Evolutionary conservation across 1,140 invertebrate species (phyloP).

Genomic region (Diabrotica undecimpunctata): DNA sequence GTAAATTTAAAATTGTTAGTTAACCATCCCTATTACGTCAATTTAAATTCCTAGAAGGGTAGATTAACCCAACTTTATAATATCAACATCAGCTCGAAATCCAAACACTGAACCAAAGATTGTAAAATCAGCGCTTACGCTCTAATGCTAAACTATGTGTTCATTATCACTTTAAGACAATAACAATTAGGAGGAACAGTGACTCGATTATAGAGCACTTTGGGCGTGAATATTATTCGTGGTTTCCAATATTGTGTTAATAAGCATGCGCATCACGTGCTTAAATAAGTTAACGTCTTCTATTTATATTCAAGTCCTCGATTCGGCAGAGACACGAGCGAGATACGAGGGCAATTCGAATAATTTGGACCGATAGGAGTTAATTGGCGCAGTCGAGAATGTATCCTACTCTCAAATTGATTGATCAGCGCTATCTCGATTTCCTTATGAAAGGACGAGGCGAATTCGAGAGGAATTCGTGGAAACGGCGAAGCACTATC

Average conservation of each 20-base stretch:
- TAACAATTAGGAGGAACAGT: constrained; percentile 29
- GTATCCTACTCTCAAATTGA: too few species aligned
- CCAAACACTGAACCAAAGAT: not conserved
- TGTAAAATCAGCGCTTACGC: not conserved
- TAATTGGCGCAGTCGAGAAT: not conserved
- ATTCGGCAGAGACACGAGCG: not conserved
- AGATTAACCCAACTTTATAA: too few species aligned
- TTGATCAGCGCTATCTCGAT: too few species aligned
- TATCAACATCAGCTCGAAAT: not conserved
- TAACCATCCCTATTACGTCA: not conserved
- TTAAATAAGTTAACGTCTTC: constrained; percentile 3
- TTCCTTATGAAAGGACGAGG: too few species aligned
- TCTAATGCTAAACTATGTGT: constrained; percentile 21
- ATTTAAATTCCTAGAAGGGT: not conserved
- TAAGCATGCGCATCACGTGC: constrained; percentile 35
- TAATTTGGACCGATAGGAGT: not conserved
- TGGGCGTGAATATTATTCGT: constrained; percentile 30
- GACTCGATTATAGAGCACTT: constrained; percentile 30
- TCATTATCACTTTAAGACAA: constrained; percentile 34
- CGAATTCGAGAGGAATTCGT: too few species aligned
- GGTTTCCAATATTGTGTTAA: constrained; percentile 32
- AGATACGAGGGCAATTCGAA: constrained; percentile 2
- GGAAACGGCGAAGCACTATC: too few species aligned
- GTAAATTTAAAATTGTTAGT: not conserved
- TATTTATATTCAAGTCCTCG: not conserved